Evolutionary conservation across 2,113 vertebrate species (phyloP), one percentile per base, ranked within the genome.

Genomic region (Chaenogobius annularis): DNA sequence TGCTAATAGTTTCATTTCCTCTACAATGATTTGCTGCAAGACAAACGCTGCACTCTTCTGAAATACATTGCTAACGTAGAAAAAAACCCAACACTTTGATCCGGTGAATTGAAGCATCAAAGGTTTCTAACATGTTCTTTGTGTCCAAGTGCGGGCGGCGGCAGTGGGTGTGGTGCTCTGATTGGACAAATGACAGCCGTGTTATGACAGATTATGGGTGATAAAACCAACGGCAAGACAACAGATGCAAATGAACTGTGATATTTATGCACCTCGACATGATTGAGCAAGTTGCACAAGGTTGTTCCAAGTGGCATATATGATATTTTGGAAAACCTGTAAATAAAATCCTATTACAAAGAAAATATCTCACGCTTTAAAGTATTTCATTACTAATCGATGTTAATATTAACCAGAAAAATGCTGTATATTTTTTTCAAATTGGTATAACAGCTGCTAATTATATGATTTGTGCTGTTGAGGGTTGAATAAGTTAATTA

Each of bases 41-140:
- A 62, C 66, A 69, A 78, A 83, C 56, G 66, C 68, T 37, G 48
- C 44, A 54, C 55, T 71, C 26, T 75, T 73, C 72, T 61, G 74
- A 75, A 63, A 63, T 11, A 84, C 47, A 22, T 65, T 52, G 37
- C 40, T n/a, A 64, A 37, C 56, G 15, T 26, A 8, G 19, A 11
- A 20, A 50, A 54, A 69, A 22, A 69, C 40, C 64, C 0, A 19
- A 15, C 35, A 68, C 82, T 87, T 80, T 89, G 73, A 88, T 86
- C 75, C 62, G n/a, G 52, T 37, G 70, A 69, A 68, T 76, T 68
- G 26, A 66, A 56, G 48, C 15, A 89, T 90, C 83, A 88, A 87
- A 88, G 73, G 67, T 69, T 26, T 67, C 50, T 75, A 54, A 47
- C 14, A 35, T 78, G 75, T 83, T 73, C 56, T 79, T 10, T 55